phyloP scores from a whole-genome alignment of 2,797 vertebrate genomes.

The Gallinago stenura region DNA sequence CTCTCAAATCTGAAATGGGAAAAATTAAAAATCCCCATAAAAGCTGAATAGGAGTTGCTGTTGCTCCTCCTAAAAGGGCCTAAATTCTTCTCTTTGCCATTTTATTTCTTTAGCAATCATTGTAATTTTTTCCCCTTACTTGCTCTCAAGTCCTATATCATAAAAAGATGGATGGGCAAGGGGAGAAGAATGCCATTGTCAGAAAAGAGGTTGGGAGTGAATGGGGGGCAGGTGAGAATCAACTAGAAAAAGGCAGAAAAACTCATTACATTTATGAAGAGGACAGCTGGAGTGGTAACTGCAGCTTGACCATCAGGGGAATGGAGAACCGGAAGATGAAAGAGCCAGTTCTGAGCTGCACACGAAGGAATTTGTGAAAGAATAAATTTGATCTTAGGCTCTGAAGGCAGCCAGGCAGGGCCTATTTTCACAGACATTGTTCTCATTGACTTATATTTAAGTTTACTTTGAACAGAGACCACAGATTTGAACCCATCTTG shows the following conservation, averaged over 20 bases:
- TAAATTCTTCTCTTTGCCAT: background rate
- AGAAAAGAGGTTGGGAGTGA: background rate
- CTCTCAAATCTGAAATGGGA: background rate
- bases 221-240: background rate
- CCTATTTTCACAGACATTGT: background rate
- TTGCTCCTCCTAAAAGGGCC: background rate
- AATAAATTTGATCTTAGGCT: constrained; percentile 10
- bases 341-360: background rate
- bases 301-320: background rate
- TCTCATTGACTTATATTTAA: constrained; percentile 27
- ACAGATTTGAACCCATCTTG: constrained; percentile 29
- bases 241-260: background rate
- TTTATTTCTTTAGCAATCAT: background rate
- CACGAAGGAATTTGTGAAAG: constrained; percentile 5
- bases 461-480: constrained; percentile 14
- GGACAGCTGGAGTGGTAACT: background rate
- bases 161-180: background rate
- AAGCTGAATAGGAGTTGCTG: background rate
- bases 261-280: background rate
- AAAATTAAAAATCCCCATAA: background rate
- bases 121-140: background rate
- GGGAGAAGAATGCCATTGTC: background rate
- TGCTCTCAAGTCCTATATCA: background rate
- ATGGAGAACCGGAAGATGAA: background rate
- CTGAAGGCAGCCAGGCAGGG: background rate